phyloP scores from a whole-genome alignment of 2,113 vertebrate genomes.

The Panthera leo region DNA sequence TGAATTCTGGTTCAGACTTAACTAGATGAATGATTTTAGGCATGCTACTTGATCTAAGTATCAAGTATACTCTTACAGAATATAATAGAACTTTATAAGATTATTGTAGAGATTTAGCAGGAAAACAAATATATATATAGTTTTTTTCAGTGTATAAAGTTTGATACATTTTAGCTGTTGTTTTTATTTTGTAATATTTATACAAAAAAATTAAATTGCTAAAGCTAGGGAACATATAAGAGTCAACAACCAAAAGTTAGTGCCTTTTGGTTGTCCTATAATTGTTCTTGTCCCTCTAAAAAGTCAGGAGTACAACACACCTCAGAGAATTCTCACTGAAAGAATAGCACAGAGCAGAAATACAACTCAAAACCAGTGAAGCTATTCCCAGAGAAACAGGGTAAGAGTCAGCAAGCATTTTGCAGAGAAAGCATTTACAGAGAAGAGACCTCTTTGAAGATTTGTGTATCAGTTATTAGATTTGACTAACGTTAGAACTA shows the following conservation, averaged over 20 bases:
- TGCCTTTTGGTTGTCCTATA: not conserved
- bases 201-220: not conserved
- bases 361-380: not conserved
- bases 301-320: not conserved
- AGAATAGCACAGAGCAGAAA: not conserved
- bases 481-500: not conserved
- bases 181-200: conserved; percentile 40
- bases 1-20: not conserved
- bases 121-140: not conserved
- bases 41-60: not conserved
- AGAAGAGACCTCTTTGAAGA: not conserved
- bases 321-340: not conserved
- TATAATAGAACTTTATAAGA: not conserved
- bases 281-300: not conserved
- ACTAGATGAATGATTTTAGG: not conserved
- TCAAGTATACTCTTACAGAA: not conserved
- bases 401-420: not conserved
- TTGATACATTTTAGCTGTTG: not conserved
- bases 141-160: not conserved
- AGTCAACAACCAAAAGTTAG: not conserved
- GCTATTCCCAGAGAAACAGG: not conserved
- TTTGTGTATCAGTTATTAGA: not conserved
- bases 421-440: not conserved
- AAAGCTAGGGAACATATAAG: not conserved
- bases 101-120: not conserved